These are phyloP conservation scores for Silurus meridionalis DNA, from an alignment of 2,113 vertebrate genomes.

Conservation along the genomic window DNA sequence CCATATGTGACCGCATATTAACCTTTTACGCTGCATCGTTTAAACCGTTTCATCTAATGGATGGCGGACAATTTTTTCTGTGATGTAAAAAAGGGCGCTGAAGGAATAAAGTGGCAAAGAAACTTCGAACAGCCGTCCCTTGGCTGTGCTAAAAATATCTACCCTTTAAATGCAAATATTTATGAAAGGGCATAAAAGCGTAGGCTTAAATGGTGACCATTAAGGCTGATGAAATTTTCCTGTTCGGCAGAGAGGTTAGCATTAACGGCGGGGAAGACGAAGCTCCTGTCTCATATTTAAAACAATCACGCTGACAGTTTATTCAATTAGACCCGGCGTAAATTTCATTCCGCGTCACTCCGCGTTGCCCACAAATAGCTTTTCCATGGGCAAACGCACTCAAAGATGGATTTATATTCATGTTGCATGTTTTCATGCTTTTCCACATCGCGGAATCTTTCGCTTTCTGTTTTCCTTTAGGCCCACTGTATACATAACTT, in stretches of 20 bases:
- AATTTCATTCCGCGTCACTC: conserved; percentile 43
- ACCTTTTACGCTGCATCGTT: background rate
- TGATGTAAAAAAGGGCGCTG: conserved; percentile 46
- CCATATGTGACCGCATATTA: background rate
- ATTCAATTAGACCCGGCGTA: conserved; percentile 46
- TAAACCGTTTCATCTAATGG: conserved; percentile 35
- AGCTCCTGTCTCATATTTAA: conserved; percentile 51
- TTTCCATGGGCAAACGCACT: conserved; percentile 17
- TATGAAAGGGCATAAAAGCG: conserved; percentile 70
- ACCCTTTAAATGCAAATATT: conserved; percentile 68
- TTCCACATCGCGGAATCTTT: background rate
- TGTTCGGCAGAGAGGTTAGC: conserved; percentile 47
- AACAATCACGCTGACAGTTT: conserved; percentile 50
- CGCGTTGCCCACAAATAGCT: conserved; percentile 34
- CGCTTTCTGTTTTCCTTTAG: background rate
- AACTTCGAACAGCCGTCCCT: conserved; percentile 58
- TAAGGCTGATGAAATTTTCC: conserved; percentile 64
- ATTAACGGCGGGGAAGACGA: conserved; percentile 22
- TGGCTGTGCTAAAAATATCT: conserved; percentile 69
- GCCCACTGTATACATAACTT: conserved; percentile 21
- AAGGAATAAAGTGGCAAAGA: conserved; percentile 47
- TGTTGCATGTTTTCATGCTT: background rate
- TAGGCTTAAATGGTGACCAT: conserved; percentile 65
- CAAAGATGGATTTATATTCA: conserved; percentile 26
- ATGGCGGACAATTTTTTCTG: conserved; percentile 39